These are phyloP conservation scores for Thalpophila matura DNA, from an alignment of 2,888 invertebrate genomes.

Conservation along the genomic window DNA sequence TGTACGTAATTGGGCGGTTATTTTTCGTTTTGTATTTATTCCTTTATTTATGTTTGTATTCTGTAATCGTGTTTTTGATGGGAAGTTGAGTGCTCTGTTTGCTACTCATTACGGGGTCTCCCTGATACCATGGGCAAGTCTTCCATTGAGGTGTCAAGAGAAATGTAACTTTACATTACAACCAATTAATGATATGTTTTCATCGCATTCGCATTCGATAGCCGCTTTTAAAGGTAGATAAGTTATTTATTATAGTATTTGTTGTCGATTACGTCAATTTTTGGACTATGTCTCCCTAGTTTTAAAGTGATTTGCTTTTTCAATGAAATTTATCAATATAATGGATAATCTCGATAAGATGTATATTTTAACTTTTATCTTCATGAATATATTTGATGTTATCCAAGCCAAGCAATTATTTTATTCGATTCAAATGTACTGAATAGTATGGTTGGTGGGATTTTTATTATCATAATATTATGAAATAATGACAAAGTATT, in stretches of 20 bases:
- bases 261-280: conserved; percentile 52
- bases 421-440: conserved; percentile 49
- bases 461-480: background rate
- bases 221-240: conserved; percentile 68
- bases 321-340: conserved; percentile 48
- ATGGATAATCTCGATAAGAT: conserved; percentile 58
- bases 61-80: conserved; percentile 33
- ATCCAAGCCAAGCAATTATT: conserved; percentile 41
- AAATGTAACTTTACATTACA: conserved; percentile 47
- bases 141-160: conserved; percentile 80
- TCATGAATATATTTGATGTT: conserved; percentile 36
- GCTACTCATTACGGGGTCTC: conserved; percentile 7
- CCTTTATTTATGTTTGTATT: conserved; percentile 48
- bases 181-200: conserved; percentile 30
- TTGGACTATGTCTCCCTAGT: conserved; percentile 53
- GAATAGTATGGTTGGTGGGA: conserved; percentile 21
- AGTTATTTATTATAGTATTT: conserved; percentile 76
- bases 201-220: conserved; percentile 38
- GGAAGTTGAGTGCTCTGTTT: conserved; percentile 10
- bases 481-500: background rate
- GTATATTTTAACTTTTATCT: conserved; percentile 58
- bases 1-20: conserved; percentile 50
- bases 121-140: conserved; percentile 69
- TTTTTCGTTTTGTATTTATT: conserved; percentile 57
- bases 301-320: conserved; percentile 49